Evolutionary conservation across 2,113 vertebrate genomes (phyloP).

Genomic region (Gila orcuttii): DNA sequence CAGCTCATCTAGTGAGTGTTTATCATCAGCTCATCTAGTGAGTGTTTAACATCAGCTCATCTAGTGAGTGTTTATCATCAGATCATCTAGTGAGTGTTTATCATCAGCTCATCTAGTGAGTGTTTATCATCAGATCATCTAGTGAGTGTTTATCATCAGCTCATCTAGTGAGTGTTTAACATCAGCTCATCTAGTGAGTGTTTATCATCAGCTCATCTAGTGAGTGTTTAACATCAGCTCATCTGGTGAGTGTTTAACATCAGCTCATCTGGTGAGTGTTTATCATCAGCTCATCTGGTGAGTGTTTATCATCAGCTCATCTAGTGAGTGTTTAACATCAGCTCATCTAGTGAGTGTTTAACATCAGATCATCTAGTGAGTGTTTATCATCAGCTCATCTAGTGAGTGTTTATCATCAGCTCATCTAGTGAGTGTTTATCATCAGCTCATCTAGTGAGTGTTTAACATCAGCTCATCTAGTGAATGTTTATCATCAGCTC

Average conservation of each 20-base stretch:
- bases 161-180: slow-evolving; percentile 61
- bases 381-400: slow-evolving; percentile 64
- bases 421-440: slow-evolving; percentile 61
- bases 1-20: slow-evolving; percentile 66
- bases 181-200: slow-evolving; percentile 66
- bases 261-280: slow-evolving; percentile 67
- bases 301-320: slow-evolving; percentile 60
- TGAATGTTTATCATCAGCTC: slow-evolving; percentile 51
- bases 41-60: too few species aligned
- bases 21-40: too few species aligned
- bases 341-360: slow-evolving; percentile 63
- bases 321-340: slow-evolving; percentile 53
- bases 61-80: slow-evolving; percentile 39
- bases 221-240: too few species aligned
- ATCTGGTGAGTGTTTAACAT: too few species aligned
- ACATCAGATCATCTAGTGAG: slow-evolving; percentile 63
- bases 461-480: slow-evolving; percentile 76
- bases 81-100: too few species aligned
- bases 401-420: slow-evolving; percentile 45
- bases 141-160: too few species aligned
- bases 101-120: slow-evolving; percentile 71
- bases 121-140: too few species aligned
- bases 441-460: too few species aligned
- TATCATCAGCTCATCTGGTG: slow-evolving; percentile 66
- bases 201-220: slow-evolving; percentile 66